Conservation (phyloP, 2,797 vertebrate genomes). For the Trachops cirrhosus region DNA sequence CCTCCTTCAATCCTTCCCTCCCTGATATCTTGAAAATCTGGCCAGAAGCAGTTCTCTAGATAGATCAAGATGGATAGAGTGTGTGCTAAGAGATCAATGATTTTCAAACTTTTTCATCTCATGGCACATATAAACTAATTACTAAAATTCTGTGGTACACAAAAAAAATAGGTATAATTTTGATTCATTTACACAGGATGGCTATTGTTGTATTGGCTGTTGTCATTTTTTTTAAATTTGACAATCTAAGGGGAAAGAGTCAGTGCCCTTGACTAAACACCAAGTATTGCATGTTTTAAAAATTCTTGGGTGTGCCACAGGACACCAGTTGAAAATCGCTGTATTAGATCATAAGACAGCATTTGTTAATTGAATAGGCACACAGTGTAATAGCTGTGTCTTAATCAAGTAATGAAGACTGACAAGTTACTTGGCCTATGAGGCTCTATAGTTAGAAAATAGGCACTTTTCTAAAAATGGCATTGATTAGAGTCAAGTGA, state of each 20-base stretch:
- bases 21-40: background rate
- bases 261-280: background rate
- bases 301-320: background rate
- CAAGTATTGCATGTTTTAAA: background rate
- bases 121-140: background rate
- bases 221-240: background rate
- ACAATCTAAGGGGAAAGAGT: background rate
- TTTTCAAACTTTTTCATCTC: background rate
- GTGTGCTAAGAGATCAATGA: background rate
- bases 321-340: background rate
- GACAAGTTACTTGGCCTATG: background rate
- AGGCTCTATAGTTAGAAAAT: background rate
- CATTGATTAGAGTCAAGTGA: conserved; percentile 1
- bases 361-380: conserved; percentile 37
- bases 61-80: background rate
- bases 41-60: background rate
- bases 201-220: background rate
- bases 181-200: background rate
- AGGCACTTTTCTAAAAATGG: conserved; percentile 14
- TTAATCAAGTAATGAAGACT: conserved; percentile 59
- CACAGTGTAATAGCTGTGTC: background rate
- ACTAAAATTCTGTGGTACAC: background rate
- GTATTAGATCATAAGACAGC: conserved; percentile 20
- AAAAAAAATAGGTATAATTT: background rate
- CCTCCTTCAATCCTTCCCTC: background rate